Evolutionary conservation across 2,888 invertebrate species (phyloP).

Genomic region (Dryobotodes eremita): DNA sequence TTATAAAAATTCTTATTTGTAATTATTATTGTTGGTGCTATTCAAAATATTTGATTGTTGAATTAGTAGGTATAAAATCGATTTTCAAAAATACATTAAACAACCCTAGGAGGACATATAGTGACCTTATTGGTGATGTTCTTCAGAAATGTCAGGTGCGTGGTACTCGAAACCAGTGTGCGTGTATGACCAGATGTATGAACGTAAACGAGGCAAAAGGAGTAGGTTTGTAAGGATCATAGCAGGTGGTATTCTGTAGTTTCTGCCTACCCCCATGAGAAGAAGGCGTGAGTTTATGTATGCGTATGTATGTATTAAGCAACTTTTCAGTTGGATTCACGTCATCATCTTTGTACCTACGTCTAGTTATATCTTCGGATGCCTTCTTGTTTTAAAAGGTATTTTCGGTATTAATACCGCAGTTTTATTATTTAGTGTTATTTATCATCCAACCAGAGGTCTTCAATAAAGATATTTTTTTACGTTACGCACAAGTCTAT

Average conservation of each 20-base stretch:
- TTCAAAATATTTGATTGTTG: neutral
- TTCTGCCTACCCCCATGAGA: too few species aligned
- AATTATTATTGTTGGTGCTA: neutral
- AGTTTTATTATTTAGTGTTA: constrained; percentile 16
- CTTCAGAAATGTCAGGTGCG: too few species aligned
- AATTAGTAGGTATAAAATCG: neutral
- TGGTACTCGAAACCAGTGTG: too few species aligned
- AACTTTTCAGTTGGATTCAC: neutral
- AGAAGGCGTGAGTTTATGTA: too few species aligned
- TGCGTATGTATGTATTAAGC: neutral
- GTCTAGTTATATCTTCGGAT: neutral
- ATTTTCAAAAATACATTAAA: neutral
- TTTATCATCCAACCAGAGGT: constrained; percentile 16
- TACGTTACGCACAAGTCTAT: constrained; percentile 26
- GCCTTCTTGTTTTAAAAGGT: neutral
- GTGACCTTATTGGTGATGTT: too few species aligned
- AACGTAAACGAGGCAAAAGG: too few species aligned
- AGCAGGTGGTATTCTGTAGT: too few species aligned
- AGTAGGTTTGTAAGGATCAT: too few species aligned
- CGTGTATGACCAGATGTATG: too few species aligned
- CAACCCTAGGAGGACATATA: too few species aligned
- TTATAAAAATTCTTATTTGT: neutral
- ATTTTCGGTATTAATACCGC: neutral
- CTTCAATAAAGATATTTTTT: constrained; percentile 18
- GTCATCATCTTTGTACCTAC: neutral